Base-by-base conservation (phyloP, 1,140 invertebrate species). In the Drosophila saltans region DNA sequence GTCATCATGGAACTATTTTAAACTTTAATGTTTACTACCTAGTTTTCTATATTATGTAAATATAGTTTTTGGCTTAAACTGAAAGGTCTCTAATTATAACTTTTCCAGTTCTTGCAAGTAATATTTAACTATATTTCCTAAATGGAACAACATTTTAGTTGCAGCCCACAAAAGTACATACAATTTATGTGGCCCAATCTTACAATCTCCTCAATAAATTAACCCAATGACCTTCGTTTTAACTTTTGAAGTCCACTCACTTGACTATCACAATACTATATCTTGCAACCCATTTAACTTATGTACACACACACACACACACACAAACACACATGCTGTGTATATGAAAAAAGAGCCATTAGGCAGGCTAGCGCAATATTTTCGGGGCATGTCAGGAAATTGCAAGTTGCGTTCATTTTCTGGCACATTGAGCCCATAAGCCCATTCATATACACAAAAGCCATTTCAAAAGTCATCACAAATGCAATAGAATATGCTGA, bases 401-500 rank as follows among this genome's bases (percentile, higher is more conserved):
- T 72, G 45, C 73, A 75, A 75, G 64, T 63, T 68, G 73, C 64
- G 71, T 75, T 59, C 67, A 33, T 62, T 75, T 67, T 59, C 57
- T 59, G 57, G 57, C 69, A 75, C 75, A 74, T 77, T 66, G 65
- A 77, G 75, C 62, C 43, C 59, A 75, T 64, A 40, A 61, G 41
- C 61, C 57, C 52, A 52, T 56, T 62, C 56, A 58, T 33, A 58
- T 33, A 63, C 57, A 77, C 66, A 59, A 52, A 52, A 52, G 24
- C 45, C 45, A 52, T 52, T 52, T 52, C 63, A 72, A 69, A 72
- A 69, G 62, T 85, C 74, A 75, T 85, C 75, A 78, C 60, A 75
- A 85, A 78, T 85, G 69, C 78, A 85, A 75, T 74, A 79, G 81
- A 74, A 83, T 72, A 78, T 66, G 45, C 72, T 71, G 72, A 83